These are phyloP conservation scores for Plebejus anna DNA, from an alignment of 2,888 invertebrate species.

Conservation along the genomic window DNA sequence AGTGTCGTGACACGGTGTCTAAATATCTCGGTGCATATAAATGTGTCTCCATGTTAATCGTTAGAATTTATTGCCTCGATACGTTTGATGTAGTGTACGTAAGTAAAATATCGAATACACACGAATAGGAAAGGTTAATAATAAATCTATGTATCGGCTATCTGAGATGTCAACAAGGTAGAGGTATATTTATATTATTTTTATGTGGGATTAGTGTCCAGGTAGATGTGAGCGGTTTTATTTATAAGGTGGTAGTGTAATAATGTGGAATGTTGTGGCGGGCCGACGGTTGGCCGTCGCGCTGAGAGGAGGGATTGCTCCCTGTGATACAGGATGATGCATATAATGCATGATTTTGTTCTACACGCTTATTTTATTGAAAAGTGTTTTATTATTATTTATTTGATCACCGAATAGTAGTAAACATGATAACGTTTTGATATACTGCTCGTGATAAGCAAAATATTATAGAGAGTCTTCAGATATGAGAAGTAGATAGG, in stretches of 20 bases:
- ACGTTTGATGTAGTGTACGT: conserved; percentile 28
- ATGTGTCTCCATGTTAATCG: conserved; percentile 20
- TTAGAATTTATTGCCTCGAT: conserved; percentile 23
- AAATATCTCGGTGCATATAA: conserved; percentile 28
- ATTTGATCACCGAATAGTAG: neutral
- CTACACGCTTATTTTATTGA: neutral
- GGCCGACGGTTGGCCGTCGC: conserved; percentile 48
- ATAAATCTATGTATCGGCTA: conserved; percentile 44
- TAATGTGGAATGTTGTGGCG: conserved; percentile 70
- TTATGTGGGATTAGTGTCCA: conserved; percentile 57
- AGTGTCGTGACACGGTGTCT: conserved; percentile 26
- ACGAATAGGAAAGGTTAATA: conserved; percentile 30
- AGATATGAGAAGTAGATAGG: too few species aligned
- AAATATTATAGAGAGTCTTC: too few species aligned
- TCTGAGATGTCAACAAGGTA: conserved; percentile 62
- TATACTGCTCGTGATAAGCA: too few species aligned
- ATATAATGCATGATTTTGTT: neutral
- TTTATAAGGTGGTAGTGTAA: conserved; percentile 67
- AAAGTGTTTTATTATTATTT: neutral
- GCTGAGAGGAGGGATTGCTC: conserved; percentile 47
- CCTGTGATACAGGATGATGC: conserved; percentile 51
- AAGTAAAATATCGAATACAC: conserved; percentile 23
- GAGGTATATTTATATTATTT: conserved; percentile 49
- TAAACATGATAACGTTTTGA: too few species aligned
- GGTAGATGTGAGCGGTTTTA: conserved; percentile 68